Evolutionary conservation across 1,140 invertebrate species (phyloP).

Genomic region (Drosophila guanche): DNA sequence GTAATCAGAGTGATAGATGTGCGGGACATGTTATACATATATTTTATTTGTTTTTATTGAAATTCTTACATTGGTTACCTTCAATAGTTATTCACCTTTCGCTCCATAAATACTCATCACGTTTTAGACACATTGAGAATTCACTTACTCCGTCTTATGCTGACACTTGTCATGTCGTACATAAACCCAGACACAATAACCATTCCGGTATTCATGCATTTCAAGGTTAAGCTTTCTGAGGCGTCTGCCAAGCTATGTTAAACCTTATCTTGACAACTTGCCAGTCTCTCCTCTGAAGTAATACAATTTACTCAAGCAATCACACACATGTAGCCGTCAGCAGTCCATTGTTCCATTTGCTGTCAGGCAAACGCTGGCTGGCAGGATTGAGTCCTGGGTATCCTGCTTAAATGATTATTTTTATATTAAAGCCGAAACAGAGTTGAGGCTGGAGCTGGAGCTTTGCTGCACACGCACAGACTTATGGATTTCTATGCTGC

Average conservation of each 20-base stretch:
- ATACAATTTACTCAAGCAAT: slow-evolving; percentile 38
- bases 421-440: slow-evolving; percentile 60
- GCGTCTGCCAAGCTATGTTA: slow-evolving; percentile 23
- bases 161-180: slow-evolving; percentile 14
- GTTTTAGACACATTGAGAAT: slow-evolving; percentile 10
- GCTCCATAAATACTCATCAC: too few relatives aligned
- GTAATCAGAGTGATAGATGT: slow-evolving; percentile 6
- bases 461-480: not conserved
- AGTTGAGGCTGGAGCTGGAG: not conserved
- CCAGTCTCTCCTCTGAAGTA: slow-evolving; percentile 7
- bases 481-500: slow-evolving; percentile 1
- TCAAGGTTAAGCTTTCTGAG: slow-evolving; percentile 34
- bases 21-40: too few relatives aligned
- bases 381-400: slow-evolving; percentile 20
- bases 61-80: too few relatives aligned
- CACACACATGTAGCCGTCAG: not conserved
- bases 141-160: slow-evolving; percentile 3
- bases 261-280: slow-evolving; percentile 37
- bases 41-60: too few relatives aligned
- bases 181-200: slow-evolving; percentile 33
- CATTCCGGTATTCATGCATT: slow-evolving; percentile 12
- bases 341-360: slow-evolving; percentile 32
- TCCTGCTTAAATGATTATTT: slow-evolving; percentile 60
- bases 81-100: too few relatives aligned
- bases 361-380: slow-evolving; percentile 20